These are phyloP conservation scores for Papilio xuthus DNA, from an alignment of 1,140 invertebrate species.

Conservation along the genomic window DNA sequence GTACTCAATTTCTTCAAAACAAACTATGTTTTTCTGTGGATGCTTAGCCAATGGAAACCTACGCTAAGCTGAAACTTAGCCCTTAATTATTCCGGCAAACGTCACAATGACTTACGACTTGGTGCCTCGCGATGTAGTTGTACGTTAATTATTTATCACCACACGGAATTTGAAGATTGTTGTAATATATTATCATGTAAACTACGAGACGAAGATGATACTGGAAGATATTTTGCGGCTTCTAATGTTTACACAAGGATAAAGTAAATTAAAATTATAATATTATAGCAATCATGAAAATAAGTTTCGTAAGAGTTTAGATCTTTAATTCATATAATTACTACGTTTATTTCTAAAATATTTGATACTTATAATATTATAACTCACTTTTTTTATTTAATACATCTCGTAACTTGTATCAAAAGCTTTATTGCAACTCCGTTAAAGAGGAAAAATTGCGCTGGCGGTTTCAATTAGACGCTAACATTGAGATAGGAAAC, in stretches of 20 bases:
- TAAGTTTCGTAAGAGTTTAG: too few species aligned
- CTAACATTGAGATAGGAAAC: slow-evolving; percentile 1
- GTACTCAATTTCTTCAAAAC: too few species aligned
- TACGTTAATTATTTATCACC: slow-evolving; percentile 25
- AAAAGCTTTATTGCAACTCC: slow-evolving; percentile 6
- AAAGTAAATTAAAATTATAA: too few species aligned
- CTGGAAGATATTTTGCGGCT: not conserved
- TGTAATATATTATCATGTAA: slow-evolving; percentile 9
- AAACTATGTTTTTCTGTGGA: not conserved
- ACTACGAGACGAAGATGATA: not conserved
- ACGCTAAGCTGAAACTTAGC: not conserved
- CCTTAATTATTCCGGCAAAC: slow-evolving; percentile 6
- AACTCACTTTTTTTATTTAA: too few species aligned
- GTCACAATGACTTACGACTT: slow-evolving; percentile 24
- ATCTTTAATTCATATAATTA: too few species aligned
- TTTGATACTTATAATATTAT: too few species aligned
- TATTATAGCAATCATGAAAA: too few species aligned
- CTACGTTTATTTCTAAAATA: too few species aligned
- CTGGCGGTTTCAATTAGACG: slow-evolving; percentile 26
- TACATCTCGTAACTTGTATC: not conserved
- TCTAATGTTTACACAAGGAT: not conserved
- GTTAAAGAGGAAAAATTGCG: slow-evolving; percentile 13
- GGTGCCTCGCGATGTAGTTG: not conserved
- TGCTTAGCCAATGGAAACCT: not conserved
- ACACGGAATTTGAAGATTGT: slow-evolving; percentile 24